Base-by-base conservation (phyloP, 2,797 vertebrate species). In the Loriculus beryllinus region DNA sequence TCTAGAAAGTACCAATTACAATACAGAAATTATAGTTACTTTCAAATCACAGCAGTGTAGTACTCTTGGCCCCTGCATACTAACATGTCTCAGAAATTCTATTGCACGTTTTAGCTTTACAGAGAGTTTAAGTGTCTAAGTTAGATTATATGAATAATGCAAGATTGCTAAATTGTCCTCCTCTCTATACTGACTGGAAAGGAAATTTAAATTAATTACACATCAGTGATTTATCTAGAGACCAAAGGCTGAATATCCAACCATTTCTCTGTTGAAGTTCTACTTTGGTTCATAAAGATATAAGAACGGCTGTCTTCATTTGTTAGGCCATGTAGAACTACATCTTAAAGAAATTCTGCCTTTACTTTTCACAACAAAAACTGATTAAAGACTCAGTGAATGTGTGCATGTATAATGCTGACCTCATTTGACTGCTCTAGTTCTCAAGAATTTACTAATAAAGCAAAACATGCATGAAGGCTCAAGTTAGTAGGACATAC, bases 61-160 rank as follows among this genome's bases (percentile, higher is more conserved):
- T 39, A 49, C 45, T 89, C 60, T 35, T 82, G 39, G 48, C 33
- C 82, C n/a, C 57, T 17, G 45, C 35, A 47, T 77, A 83, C 79
- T 87, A 93, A 87, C 68, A 86, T 85, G 92, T 94, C 84, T 93
- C 49, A 82, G 49, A 89, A 88, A 94, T 88, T 93, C 62, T 88
- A 82, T 69, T 71, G 65, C 65, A 80, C 26, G 6, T 85, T 95
- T 93, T 85, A 94, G 91, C 91, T 94, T 96, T 82, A 89, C 43
- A 71, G 62, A 12, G 69, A 85, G 62, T 96, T 93, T 95, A 92
- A 88, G 89, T 68, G 48, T 68, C 80, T 86, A 92, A 52, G 79
- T 95, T 86, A 94, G 59, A 87, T 68, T 77, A 45, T 85, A 95
- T 82, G 84, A 96, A 96, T 96, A 96, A 96, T 93, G 86, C 52